phyloP scores from a whole-genome alignment of 2,797 vertebrate genomes.

The Coreius guichenoti region DNA sequence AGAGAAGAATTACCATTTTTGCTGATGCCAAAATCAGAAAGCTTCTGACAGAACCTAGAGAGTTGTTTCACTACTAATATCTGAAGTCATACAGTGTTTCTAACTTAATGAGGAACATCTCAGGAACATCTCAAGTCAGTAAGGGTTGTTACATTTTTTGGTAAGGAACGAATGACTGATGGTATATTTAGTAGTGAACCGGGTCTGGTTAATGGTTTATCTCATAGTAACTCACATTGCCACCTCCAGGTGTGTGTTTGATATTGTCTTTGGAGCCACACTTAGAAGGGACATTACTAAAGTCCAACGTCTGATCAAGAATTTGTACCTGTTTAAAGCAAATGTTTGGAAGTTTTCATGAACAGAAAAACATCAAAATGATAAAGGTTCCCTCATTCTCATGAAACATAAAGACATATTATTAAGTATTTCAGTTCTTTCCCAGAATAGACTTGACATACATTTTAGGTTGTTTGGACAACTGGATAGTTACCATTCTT shows the following conservation, averaged over 20 bases:
- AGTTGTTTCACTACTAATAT: neutral
- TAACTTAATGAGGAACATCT: neutral
- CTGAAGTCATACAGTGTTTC: neutral
- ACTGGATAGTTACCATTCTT: slow-evolving; percentile 8
- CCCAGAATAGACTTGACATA: neutral
- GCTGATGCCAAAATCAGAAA: slow-evolving; percentile 32
- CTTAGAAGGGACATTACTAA: slow-evolving; percentile 87
- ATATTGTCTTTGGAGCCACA: slow-evolving; percentile 97
- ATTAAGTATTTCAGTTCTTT: neutral
- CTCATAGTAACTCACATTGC: slow-evolving; percentile 87
- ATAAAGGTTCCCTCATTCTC: neutral
- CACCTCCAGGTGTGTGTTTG: slow-evolving; percentile 90
- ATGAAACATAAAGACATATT: neutral
- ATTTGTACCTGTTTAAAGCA: slow-evolving; percentile 82
- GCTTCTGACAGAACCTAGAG: neutral
- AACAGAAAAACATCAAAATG: neutral
- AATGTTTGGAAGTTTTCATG: slow-evolving; percentile 16
- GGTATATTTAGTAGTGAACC: slow-evolving; percentile 63
- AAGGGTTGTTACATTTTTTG: neutral
- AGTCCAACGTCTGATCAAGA: slow-evolving; percentile 92
- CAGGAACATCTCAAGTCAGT: slow-evolving; percentile 1
- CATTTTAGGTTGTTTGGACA: neutral
- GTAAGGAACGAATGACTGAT: slow-evolving; percentile 36
- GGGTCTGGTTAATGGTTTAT: slow-evolving; percentile 61
- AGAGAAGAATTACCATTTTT: slow-evolving; percentile 17